phyloP scores from a whole-genome alignment of 2,888 invertebrate genomes.

The Agrotis ipsilon region DNA sequence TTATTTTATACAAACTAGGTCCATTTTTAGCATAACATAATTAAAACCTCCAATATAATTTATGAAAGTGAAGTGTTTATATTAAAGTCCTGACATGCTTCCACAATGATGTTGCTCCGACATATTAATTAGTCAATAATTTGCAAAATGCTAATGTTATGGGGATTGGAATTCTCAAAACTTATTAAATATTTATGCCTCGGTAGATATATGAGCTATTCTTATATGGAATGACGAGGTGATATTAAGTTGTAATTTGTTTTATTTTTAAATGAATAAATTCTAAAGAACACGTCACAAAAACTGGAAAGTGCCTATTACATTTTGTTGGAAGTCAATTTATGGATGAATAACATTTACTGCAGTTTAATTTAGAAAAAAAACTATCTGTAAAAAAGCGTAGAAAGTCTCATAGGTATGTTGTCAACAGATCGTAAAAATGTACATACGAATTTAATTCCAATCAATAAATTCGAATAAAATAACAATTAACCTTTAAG shows the following conservation, averaged over 20 bases:
- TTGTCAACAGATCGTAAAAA: not conserved
- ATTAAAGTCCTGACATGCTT: constrained; percentile 54
- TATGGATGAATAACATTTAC: constrained; percentile 4
- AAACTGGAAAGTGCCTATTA: constrained; percentile 8
- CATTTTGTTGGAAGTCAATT: constrained; percentile 2
- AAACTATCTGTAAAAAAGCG: not conserved
- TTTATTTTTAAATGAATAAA: constrained; percentile 35
- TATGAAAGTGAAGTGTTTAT: constrained; percentile 41
- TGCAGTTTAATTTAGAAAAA: not conserved
- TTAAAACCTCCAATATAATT: constrained; percentile 39
- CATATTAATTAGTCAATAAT: constrained; percentile 59
- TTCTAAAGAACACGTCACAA: constrained; percentile 8
- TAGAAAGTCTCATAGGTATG: not conserved
- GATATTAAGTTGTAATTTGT: constrained; percentile 37
- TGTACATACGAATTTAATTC: not conserved
- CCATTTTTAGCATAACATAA: constrained; percentile 46
- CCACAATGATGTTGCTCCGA: constrained; percentile 40
- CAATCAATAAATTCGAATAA: not conserved
- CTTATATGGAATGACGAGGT: constrained; percentile 17
- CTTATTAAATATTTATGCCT: constrained; percentile 53
- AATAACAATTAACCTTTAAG: not conserved
- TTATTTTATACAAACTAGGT: constrained; percentile 25
- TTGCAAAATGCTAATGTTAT: constrained; percentile 61
- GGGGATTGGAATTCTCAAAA: constrained; percentile 42
- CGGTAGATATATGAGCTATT: constrained; percentile 13